Base-by-base conservation (phyloP, 2,888 invertebrate species). In the Phlogophora meticulosa region DNA sequence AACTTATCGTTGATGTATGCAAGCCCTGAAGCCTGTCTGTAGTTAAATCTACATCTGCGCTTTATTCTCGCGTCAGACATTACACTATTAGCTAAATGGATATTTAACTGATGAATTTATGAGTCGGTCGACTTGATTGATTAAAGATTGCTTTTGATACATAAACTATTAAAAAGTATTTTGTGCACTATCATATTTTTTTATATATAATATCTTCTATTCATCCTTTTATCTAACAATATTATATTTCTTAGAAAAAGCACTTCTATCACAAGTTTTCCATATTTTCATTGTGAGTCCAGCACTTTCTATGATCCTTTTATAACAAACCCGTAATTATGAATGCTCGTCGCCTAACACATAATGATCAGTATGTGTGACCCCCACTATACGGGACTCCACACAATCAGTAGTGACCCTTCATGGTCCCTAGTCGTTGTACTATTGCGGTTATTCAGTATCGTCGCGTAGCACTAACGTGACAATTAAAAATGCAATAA, bases 401-500 rank as follows among this genome's bases (percentile, higher is more conserved):
- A 48, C 61, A 13, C 36, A n/a, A 4, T 17, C n/a, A 20, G 28
- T 34, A 40, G 9, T 17, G 15, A 42, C 9, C 22, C 28, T 28
- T 38, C 17, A 15, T 11, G 10, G 10, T 45, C 38, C 13, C 32
- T 36, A 28, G 28, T 36, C 13, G 42, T 34, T 24, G 10, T 20
- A 17, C 1, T 48, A n/a, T 11, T 17, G 7, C 42, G 22, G 22
- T 43, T 49, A 40, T 17, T 24, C 22, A 55, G 49, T 20, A 42
- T 53, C 15, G 20, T n/a, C 52, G 32, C 42, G 72, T 46, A 58
- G 20, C 40, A 42, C 46, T 61, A 68, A 78, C 68, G 76, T 76
- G 74, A 76, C 82, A 78, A 84, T 87, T 86, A 82, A 78, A 78
- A 78, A 81, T 83, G 84, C 87, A 83, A 89, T 91, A 90, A 90